Evolutionary conservation across 2,797 vertebrate species (phyloP).

Genomic region (Catharus ustulatus): DNA sequence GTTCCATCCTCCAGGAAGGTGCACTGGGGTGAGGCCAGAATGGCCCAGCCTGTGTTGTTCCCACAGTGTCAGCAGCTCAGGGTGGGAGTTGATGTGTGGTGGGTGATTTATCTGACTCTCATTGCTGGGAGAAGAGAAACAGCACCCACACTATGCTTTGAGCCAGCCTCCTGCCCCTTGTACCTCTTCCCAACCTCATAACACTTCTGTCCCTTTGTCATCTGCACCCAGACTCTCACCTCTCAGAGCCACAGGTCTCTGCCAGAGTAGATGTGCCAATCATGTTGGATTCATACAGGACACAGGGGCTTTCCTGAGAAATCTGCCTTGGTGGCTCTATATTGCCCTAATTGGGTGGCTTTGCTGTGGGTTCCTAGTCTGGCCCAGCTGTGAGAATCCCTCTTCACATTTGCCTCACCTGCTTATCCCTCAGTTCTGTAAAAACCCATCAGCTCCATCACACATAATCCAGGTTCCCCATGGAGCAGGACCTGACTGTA

Average conservation of each 20-base stretch:
- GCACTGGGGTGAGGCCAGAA: neutral
- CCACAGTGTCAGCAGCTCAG: neutral
- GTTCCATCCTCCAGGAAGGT: neutral
- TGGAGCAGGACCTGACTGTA: neutral
- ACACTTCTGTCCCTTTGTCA: neutral
- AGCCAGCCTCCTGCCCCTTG: neutral
- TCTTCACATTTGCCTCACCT: neutral
- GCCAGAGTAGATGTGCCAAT: neutral
- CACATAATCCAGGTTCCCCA: rapidly evolving
- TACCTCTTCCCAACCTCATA: neutral
- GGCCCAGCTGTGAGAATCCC: neutral
- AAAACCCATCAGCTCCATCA: neutral
- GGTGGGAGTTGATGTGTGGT: rapidly evolving
- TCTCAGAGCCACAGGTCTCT: neutral
- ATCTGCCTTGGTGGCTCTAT: neutral
- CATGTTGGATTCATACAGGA: neutral
- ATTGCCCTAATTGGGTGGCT: neutral
- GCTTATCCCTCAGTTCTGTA: neutral
- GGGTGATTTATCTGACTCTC: neutral
- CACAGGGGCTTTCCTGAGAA: neutral
- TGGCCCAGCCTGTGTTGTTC: rapidly evolving
- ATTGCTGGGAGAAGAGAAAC: neutral
- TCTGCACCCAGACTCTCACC: neutral
- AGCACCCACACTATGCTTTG: neutral
- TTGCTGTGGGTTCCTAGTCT: neutral